Base-by-base conservation (phyloP, 2,113 vertebrate species). In the Prinia subflava region DNA sequence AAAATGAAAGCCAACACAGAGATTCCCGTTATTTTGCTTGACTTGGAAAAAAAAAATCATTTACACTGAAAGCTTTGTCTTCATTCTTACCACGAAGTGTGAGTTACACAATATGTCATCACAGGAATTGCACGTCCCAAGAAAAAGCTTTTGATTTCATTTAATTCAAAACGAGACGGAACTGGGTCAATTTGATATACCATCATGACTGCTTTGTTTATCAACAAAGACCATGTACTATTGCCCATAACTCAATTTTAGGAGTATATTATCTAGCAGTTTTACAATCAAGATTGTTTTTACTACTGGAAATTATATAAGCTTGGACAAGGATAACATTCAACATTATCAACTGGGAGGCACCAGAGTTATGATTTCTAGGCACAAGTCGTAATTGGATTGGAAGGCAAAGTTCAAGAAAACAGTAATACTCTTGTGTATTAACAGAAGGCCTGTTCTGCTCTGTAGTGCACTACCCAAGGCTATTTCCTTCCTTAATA, bases 401-500 rank as follows among this genome's bases (percentile, higher is more conserved):
- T 53, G 82, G 69, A 94, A 96, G 93, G 94, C 92, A 94, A 96
- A 97, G 94, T 93, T 96, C 93, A 96, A 89, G 74, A 37, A 83
- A 85, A 92, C 76, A 96, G 94, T 71, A 81, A 80, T 56, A 91
- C 90, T 94, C 94, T 90, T 95, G 90, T 88, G 77, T 59, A 91
- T 77, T 94, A 95, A 92, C 80, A 96, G 91, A 91, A 90, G 94
- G 91, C 52, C 39, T 77, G 57, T 94, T 95, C 74, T 95, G 93
- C 94, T 90, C 93, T 9, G 30, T 17, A 50, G 55, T 52, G 83
- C 23, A 11, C 78, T 69, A 68, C 86, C 94, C 95, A 93, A 74
- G 56, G 81, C 94, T 56, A 92, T 77, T 97, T 96, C 97, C 95
- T 96, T 94, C 96, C 96, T 70, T 84, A 87, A 80, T 84, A 95